Evolutionary conservation across 2,888 invertebrate genomes (phyloP).

Genomic region (Anticlea derivata): DNA sequence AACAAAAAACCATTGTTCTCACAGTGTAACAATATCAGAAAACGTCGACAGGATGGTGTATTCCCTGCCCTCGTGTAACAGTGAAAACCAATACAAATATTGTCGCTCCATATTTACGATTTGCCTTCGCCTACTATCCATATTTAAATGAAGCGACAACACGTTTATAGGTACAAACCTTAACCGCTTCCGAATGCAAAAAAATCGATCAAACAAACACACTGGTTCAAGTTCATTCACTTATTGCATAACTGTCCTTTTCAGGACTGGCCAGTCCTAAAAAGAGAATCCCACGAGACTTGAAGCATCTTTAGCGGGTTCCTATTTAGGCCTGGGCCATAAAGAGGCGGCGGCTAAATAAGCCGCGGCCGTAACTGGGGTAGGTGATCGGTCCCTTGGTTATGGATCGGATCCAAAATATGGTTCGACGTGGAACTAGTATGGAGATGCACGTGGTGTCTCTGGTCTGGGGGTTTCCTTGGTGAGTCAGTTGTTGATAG

Average conservation of each 20-base stretch:
- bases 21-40: too few relatives aligned
- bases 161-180: constrained; percentile 23
- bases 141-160: constrained; percentile 28
- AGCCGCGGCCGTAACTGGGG: constrained; percentile 54
- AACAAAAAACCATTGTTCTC: too few relatives aligned
- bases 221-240: constrained; percentile 36
- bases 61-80: too few relatives aligned
- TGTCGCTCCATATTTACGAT: not conserved
- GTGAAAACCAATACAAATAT: constrained; percentile 4
- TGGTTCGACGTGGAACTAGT: constrained; percentile 58
- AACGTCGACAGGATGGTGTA: too few relatives aligned
- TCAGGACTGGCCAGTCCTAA: constrained; percentile 56
- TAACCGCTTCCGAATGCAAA: constrained; percentile 39
- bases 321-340: constrained; percentile 64
- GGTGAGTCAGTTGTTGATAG: constrained; percentile 33
- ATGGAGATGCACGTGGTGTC: constrained; percentile 75
- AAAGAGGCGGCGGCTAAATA: constrained; percentile 64
- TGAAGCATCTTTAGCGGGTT: constrained; percentile 62
- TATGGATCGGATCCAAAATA: constrained; percentile 77
- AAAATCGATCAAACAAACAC: constrained; percentile 31
- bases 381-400: constrained; percentile 58
- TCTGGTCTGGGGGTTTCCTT: constrained; percentile 53
- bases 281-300: constrained; percentile 59
- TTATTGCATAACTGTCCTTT: constrained; percentile 57
- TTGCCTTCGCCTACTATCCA: constrained; percentile 14